A percentile compares a stretch with the other conserved stretches of the same genome.
Evolutionary conservation across 2,888 invertebrate species (phyloP).

Genomic region (Lasioglossum villosulum): DNA sequence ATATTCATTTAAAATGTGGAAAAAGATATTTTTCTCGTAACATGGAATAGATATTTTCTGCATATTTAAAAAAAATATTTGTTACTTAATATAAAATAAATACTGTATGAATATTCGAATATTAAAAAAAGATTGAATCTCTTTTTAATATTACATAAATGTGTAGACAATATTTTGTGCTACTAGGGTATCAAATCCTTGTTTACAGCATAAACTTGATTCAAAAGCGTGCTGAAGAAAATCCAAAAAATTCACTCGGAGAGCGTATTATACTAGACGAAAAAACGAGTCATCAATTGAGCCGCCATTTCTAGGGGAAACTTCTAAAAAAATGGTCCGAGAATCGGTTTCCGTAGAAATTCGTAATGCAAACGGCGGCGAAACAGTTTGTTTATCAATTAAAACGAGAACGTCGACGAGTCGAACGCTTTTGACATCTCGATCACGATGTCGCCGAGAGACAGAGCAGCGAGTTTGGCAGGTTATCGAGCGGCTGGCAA

Average conservation of each 20-base stretch:
- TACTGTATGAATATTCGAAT: no score
- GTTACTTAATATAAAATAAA: no score
- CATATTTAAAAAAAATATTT: no score
- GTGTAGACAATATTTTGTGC: no score
- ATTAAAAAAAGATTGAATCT: no score
- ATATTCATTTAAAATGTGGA: no score
- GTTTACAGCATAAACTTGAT: no score
- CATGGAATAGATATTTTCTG: no score
- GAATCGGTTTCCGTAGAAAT: no score
- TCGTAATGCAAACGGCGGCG: neutral
- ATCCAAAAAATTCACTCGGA: neutral
- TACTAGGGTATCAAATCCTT: no score
- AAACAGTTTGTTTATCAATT: neutral
- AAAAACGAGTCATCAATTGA: neutral
- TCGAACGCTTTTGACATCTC: constrained; percentile 6
- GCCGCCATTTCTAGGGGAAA: neutral
- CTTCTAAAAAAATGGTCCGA: neutral
- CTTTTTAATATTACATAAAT: no score
- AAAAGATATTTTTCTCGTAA: no score
- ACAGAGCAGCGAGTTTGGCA: constrained; percentile 30
- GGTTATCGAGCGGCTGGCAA: constrained; percentile 44
- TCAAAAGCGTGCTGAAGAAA: neutral
- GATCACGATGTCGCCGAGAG: neutral
- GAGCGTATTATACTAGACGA: neutral
- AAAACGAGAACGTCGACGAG: neutral